A percentile compares a stretch with the other conserved stretches of the same genome.
Conservation (phyloP, 1,140 invertebrate genomes). For the Gryllus bimaculatus region DNA sequence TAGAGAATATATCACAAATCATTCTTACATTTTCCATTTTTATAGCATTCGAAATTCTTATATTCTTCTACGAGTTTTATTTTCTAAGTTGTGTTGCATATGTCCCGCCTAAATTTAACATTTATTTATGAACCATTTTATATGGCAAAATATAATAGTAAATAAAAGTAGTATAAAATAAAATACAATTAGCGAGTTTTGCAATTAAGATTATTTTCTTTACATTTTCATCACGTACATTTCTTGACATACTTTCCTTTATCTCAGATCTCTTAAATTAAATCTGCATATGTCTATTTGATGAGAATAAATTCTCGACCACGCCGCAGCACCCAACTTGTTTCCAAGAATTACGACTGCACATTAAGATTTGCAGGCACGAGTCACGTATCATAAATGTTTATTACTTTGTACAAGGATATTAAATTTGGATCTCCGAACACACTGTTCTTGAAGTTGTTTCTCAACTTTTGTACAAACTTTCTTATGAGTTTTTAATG, state of each 20-base stretch:
- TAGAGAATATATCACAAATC: too few species aligned
- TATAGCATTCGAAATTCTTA: too few species aligned
- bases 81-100: too few species aligned
- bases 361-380: not conserved
- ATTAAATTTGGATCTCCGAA: not conserved
- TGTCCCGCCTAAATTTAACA: too few species aligned
- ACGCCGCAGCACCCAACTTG: not conserved
- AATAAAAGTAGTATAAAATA: too few species aligned
- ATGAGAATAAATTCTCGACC: not conserved
- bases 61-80: too few species aligned
- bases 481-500: not conserved
- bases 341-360: not conserved
- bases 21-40: too few species aligned
- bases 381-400: not conserved
- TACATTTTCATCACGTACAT: not conserved
- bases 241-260: not conserved
- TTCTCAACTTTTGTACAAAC: not conserved
- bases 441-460: not conserved
- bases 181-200: too few species aligned
- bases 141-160: too few species aligned
- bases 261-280: not conserved
- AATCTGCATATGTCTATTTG: not conserved
- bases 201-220: too few species aligned
- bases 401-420: conserved; percentile 1
- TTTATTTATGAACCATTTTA: too few species aligned